Conservation (phyloP, 2,888 invertebrate species). For the Leistus spinibarbis region DNA sequence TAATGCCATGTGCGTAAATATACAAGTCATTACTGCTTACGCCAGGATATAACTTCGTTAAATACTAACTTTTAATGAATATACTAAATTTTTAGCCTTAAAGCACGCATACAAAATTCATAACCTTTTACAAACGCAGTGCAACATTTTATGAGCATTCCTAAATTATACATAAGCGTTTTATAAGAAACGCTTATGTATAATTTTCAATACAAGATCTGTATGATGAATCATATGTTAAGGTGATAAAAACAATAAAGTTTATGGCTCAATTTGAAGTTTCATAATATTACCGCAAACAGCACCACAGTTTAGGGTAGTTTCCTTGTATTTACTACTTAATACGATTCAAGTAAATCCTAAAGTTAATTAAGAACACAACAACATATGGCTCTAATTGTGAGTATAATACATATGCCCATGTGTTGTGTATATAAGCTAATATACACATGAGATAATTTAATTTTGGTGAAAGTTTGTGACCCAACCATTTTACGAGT, state of each 20-base stretch:
- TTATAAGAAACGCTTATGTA: no score
- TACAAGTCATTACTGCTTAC: neutral
- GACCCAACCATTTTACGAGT: neutral
- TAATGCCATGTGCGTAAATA: neutral
- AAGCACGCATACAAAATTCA: neutral
- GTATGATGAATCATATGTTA: no score
- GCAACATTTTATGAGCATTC: no score
- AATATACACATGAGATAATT: neutral
- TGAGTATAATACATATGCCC: neutral
- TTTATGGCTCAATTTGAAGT: no score
- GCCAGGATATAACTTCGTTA: neutral
- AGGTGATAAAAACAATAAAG: no score
- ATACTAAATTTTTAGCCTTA: slow-evolving; percentile 10
- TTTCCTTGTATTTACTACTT: neutral
- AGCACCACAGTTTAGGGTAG: no score
- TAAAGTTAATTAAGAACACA: neutral
- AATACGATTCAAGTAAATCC: neutral
- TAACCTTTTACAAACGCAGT: neutral
- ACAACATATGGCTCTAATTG: slow-evolving; percentile 3
- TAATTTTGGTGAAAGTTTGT: neutral
- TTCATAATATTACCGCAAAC: no score
- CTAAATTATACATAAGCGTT: no score
- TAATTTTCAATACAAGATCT: no score
- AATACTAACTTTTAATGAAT: slow-evolving; percentile 17
- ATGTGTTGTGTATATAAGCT: neutral